phyloP scores from a whole-genome alignment of 1,140 invertebrate genomes.

The Littorina saxatilis region DNA sequence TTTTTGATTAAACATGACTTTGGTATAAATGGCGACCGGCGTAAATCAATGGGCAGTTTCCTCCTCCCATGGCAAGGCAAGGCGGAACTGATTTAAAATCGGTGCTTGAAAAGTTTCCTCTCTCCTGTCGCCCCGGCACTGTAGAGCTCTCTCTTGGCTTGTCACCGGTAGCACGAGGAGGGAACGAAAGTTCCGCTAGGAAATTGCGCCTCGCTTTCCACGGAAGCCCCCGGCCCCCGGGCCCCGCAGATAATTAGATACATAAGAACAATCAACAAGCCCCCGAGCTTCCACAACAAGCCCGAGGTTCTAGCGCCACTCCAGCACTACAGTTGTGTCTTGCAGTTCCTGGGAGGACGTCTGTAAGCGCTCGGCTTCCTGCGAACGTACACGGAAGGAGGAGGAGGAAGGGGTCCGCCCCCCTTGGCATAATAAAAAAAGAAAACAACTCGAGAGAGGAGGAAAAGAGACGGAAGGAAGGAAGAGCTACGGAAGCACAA shows the following conservation, averaged over 20 bases:
- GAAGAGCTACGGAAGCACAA: background rate
- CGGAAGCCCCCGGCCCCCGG: conserved; percentile 41
- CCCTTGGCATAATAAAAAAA: background rate
- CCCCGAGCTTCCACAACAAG: too few relatives aligned
- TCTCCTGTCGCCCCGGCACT: conserved; percentile 35
- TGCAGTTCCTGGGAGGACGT: too few relatives aligned
- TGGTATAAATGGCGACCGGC: conserved; percentile 40
- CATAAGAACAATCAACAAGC: conserved; percentile 47
- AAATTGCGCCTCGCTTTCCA: conserved; percentile 44
- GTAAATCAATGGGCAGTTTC: conserved; percentile 46
- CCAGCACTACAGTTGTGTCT: too few relatives aligned
- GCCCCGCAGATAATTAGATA: conserved; percentile 43
- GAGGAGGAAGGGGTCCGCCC: background rate
- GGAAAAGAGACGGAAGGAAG: conserved; percentile 21
- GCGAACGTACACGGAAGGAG: too few relatives aligned
- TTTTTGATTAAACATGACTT: conserved; percentile 48
- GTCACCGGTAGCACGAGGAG: conserved; percentile 43
- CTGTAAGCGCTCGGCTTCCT: too few relatives aligned
- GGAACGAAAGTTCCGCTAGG: conserved; percentile 37
- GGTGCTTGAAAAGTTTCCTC: conserved; percentile 43
- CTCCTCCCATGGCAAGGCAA: conserved; percentile 40
- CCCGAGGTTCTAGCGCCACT: too few relatives aligned
- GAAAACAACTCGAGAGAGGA: background rate
- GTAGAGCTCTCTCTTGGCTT: too few relatives aligned
- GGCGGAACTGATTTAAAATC: conserved; percentile 54